Percentiles rank a stretch among this genome's conserved stretches.
Conservation (phyloP, 2,797 vertebrate species). For the Enteromius paludinosus region DNA sequence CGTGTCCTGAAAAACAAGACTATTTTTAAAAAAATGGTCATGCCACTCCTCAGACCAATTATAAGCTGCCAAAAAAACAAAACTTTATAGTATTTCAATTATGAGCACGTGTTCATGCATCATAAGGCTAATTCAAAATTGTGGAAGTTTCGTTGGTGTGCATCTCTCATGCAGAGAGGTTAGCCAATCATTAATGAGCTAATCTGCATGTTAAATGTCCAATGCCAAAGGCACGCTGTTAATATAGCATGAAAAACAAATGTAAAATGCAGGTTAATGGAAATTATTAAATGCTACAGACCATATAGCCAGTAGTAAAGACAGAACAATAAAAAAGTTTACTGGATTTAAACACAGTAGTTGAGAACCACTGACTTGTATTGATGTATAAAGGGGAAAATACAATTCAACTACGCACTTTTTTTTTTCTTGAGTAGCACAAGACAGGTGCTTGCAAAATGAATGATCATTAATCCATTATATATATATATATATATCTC, state of each 20-base stretch:
- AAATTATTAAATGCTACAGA: background rate
- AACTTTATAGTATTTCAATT: background rate
- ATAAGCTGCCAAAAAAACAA: background rate
- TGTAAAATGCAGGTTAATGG: no score
- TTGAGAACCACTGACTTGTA: background rate
- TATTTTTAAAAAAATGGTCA: background rate
- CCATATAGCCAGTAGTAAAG: background rate
- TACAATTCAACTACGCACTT: background rate
- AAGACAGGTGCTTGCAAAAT: background rate
- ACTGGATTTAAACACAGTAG: background rate
- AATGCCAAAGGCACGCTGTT: background rate
- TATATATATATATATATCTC: conserved; percentile 8
- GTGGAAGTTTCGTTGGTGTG: no score
- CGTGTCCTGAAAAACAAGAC: background rate
- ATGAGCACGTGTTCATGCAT: background rate
- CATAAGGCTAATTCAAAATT: background rate
- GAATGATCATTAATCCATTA: background rate
- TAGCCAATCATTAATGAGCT: background rate
- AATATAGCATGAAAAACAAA: background rate
- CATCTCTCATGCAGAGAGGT: conserved; percentile 5
- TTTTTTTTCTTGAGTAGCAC: background rate
- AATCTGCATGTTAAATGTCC: background rate
- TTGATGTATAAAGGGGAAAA: background rate
- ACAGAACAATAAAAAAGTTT: background rate
- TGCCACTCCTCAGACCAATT: background rate